Evolutionary conservation across 2,113 vertebrate genomes (phyloP).

Genomic region (Chelonoidis abingdonii): DNA sequence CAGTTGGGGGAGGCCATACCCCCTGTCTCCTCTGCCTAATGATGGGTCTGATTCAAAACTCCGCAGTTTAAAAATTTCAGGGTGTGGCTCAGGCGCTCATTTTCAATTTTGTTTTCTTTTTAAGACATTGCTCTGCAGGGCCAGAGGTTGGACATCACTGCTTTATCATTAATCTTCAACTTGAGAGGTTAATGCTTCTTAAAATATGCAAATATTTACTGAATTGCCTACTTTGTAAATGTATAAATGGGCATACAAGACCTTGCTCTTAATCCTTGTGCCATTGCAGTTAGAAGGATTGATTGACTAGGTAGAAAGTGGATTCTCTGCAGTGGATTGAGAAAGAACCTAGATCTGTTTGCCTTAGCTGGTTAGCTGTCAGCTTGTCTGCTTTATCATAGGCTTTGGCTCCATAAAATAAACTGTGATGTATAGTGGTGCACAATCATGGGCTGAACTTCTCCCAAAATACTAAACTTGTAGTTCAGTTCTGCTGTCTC

Average conservation of each 20-base stretch:
- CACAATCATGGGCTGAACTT: constrained; percentile 41
- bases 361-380: constrained; percentile 39
- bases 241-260: constrained; percentile 60
- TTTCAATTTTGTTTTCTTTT: neutral
- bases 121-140: constrained; percentile 7
- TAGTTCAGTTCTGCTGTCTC: constrained; percentile 25
- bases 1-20: constrained; percentile 52
- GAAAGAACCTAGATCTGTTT: constrained; percentile 57
- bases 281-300: constrained; percentile 73
- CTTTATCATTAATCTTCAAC: constrained; percentile 68
- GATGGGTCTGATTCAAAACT: constrained; percentile 43
- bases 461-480: constrained; percentile 26
- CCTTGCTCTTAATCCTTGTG: constrained; percentile 73
- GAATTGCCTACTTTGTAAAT: constrained; percentile 75
- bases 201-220: constrained; percentile 78
- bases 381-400: constrained; percentile 24
- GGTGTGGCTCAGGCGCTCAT: constrained; percentile 38
- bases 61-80: neutral
- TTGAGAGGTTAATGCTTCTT: constrained; percentile 73
- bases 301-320: constrained; percentile 68
- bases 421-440: neutral
- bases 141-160: constrained; percentile 67
- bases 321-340: constrained; percentile 63
- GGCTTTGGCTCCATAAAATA: constrained; percentile 25
- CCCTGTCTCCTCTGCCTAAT: constrained; percentile 22